Conservation (phyloP, 2,797 vertebrate species). For the Uromys caudimaculatus region DNA sequence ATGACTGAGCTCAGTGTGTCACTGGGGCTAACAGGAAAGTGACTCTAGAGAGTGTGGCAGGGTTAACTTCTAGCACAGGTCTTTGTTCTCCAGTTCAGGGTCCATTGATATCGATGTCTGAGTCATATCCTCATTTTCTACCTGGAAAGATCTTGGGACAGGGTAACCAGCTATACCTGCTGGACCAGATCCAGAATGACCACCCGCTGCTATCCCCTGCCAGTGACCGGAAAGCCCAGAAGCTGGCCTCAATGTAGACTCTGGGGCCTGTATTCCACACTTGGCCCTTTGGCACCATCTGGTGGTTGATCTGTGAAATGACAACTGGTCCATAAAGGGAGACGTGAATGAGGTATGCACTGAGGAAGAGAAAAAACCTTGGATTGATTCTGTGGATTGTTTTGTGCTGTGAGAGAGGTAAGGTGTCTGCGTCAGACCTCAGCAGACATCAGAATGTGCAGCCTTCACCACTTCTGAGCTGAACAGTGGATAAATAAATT, state of each 20-base stretch:
- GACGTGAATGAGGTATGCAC: no score
- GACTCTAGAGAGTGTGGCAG: not conserved
- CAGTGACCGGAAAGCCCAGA: not conserved
- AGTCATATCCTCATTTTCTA: not conserved
- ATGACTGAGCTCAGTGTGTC: not conserved
- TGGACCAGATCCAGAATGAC: not conserved
- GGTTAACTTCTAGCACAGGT: not conserved
- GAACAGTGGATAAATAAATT: not conserved
- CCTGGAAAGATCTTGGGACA: not conserved
- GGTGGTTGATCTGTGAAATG: not conserved
- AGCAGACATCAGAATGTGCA: no score
- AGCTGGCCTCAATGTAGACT: not conserved
- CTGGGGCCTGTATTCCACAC: no score
- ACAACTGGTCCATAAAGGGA: not conserved
- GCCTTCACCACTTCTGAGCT: not conserved
- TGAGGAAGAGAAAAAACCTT: not conserved
- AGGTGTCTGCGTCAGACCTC: not conserved
- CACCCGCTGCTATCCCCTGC: not conserved
- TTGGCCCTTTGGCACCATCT: slow-evolving; percentile 65
- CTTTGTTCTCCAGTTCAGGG: not conserved
- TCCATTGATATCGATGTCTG: not conserved
- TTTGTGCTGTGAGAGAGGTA: not conserved
- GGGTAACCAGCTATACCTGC: not conserved
- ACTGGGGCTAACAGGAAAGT: not conserved
- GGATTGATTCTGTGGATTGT: not conserved